These are phyloP conservation scores for Notechis scutatus DNA, from an alignment of 2,113 vertebrate genomes.

Conservation along the genomic window DNA sequence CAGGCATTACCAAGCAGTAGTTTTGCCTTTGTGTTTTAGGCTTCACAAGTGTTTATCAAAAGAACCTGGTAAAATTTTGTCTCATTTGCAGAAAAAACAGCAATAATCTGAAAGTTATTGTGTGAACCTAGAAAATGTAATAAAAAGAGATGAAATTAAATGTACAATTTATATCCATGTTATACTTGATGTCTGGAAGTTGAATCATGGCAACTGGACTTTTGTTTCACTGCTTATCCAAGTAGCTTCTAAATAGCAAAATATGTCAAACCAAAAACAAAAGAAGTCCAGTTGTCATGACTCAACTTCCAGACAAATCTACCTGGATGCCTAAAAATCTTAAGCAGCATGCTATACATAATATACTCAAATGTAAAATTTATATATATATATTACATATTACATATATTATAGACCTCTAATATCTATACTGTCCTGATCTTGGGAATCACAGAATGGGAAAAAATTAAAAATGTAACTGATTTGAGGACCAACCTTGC, in stretches of 20 bases:
- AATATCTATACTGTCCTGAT: slow-evolving; percentile 65
- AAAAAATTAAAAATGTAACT: slow-evolving; percentile 28
- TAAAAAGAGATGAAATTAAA: slow-evolving; percentile 69
- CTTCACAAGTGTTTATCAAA: slow-evolving; percentile 63
- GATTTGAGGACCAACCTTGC: neutral
- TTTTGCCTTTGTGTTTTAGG: slow-evolving; percentile 50
- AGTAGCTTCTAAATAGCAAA: neutral
- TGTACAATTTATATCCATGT: slow-evolving; percentile 70
- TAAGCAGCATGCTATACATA: neutral
- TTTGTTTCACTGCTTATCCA: neutral
- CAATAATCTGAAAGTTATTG: slow-evolving; percentile 54
- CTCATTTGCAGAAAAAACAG: slow-evolving; percentile 68
- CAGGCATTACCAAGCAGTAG: slow-evolving; percentile 39
- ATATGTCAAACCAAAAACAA: too few relatives aligned
- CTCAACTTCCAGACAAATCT: neutral
- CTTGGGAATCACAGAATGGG: slow-evolving; percentile 42
- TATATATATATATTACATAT: neutral
- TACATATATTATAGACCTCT: slow-evolving; percentile 74
- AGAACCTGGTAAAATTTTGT: slow-evolving; percentile 56
- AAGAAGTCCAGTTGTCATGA: neutral
- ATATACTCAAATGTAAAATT: neutral
- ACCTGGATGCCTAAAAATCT: neutral
- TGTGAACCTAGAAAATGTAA: slow-evolving; percentile 68
- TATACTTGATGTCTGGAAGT: neutral
- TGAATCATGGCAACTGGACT: neutral